Percentiles rank a stretch among this genome's conserved stretches.
These are phyloP conservation scores for Thumatha senex DNA, from an alignment of 2,888 invertebrate genomes.

Conservation along the genomic window DNA sequence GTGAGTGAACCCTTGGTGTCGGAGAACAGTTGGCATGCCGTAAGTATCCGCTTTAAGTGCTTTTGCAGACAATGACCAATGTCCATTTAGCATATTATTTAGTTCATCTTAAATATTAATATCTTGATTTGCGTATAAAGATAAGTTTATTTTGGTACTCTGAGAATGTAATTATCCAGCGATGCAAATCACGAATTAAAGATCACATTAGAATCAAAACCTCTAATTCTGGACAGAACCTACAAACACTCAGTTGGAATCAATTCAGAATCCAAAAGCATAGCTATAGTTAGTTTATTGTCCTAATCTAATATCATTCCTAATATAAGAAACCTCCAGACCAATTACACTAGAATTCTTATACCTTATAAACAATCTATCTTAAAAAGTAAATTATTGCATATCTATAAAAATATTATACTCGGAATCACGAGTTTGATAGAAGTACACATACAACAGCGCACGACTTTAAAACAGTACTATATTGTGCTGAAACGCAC, in stretches of 20 bases:
- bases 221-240: too few relatives aligned
- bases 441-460: too few relatives aligned
- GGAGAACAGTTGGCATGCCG: slow-evolving; percentile 64
- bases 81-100: background rate
- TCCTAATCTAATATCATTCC: background rate
- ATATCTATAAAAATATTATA: too few relatives aligned
- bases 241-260: background rate
- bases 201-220: too few relatives aligned
- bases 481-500: too few relatives aligned
- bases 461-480: too few relatives aligned
- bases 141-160: background rate
- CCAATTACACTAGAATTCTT: slow-evolving; percentile 6
- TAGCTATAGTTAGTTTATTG: background rate
- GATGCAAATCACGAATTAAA: too few relatives aligned
- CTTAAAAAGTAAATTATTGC: too few relatives aligned
- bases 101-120: too few relatives aligned
- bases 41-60: slow-evolving; percentile 42
- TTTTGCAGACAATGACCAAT: slow-evolving; percentile 12
- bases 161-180: too few relatives aligned
- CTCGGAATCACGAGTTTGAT: too few relatives aligned
- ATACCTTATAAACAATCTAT: background rate
- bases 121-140: slow-evolving; percentile 22
- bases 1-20: slow-evolving; percentile 76
- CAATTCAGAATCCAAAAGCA: background rate
- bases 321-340: background rate